Conservation (phyloP, 2,888 invertebrate species). For the Ramazzottius varieornatus region DNA sequence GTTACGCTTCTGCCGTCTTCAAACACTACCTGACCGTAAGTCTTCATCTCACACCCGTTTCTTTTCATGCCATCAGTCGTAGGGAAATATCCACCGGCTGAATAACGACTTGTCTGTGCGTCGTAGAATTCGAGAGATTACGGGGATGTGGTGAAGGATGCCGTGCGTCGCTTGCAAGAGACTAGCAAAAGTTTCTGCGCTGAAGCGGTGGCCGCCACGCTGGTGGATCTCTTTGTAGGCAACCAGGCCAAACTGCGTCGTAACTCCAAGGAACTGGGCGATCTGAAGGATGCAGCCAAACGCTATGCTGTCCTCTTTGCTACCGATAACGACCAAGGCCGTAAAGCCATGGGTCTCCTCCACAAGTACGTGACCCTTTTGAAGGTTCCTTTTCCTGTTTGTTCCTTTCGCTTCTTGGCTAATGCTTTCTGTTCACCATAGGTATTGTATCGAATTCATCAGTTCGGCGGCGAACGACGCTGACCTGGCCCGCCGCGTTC, state of each 20-base stretch:
- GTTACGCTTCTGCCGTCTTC: neutral
- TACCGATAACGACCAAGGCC: constrained; percentile 76
- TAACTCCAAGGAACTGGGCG: neutral
- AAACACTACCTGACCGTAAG: neutral
- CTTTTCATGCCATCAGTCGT: no score
- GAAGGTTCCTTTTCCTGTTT: neutral
- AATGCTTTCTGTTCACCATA: neutral
- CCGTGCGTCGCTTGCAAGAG: constrained; percentile 61
- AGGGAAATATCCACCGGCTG: no score
- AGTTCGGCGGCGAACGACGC: neutral
- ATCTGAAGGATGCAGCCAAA: constrained; percentile 58
- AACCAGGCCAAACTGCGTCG: neutral
- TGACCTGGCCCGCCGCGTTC: neutral
- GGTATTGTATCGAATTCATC: constrained; percentile 3
- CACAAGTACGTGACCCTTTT: constrained; percentile 29
- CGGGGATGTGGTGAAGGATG: constrained; percentile 91
- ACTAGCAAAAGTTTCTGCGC: neutral
- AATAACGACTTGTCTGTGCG: no score
- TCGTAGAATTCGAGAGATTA: constrained; percentile 76
- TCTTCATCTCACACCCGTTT: no score
- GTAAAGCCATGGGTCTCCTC: constrained; percentile 76
- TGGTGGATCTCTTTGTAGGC: neutral
- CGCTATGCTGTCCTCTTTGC: constrained; percentile 89
- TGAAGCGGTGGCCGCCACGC: neutral
- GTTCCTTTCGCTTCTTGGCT: neutral